phyloP scores from a whole-genome alignment of 2,888 invertebrate genomes.

The Merodon equestris region DNA sequence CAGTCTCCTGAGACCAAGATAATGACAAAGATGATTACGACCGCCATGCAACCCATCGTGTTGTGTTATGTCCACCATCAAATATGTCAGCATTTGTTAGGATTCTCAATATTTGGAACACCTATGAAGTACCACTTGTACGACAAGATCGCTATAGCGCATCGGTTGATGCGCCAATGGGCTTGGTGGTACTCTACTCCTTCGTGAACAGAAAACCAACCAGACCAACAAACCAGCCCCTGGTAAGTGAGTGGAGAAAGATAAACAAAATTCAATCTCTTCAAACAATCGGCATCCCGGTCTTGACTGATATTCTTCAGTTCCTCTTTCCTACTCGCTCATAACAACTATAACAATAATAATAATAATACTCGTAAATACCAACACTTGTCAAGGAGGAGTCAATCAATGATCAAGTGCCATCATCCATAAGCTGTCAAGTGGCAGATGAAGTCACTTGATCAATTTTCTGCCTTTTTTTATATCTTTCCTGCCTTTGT shows the following conservation, averaged over 20 bases:
- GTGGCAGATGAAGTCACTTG: constrained; percentile 69
- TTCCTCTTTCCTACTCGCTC: constrained; percentile 31
- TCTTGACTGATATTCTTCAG: constrained; percentile 8
- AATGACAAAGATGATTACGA: constrained; percentile 55
- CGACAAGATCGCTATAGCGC: neutral
- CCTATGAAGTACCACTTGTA: constrained; percentile 65
- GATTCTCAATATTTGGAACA: constrained; percentile 66
- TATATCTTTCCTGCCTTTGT: too few species aligned
- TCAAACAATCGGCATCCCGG: constrained; percentile 4
- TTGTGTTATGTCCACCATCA: constrained; percentile 65
- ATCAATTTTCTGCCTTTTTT: constrained; percentile 56
- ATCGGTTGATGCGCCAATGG: constrained; percentile 15
- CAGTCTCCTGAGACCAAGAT: constrained; percentile 46
- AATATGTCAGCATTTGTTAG: constrained; percentile 66
- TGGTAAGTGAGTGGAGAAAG: too few species aligned
- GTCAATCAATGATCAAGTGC: constrained; percentile 69
- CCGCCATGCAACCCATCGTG: constrained; percentile 29
- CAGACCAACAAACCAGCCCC: too few species aligned
- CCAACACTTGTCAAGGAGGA: constrained; percentile 69
- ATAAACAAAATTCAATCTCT: constrained; percentile 12
- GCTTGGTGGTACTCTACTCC: constrained; percentile 35
- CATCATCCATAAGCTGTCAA: constrained; percentile 67
- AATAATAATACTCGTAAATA: constrained; percentile 67
- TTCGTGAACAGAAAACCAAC: too few species aligned
- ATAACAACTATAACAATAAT: constrained; percentile 50